These are phyloP conservation scores for Amphipoea lucens DNA, from an alignment of 2,888 invertebrate species.

Conservation along the genomic window DNA sequence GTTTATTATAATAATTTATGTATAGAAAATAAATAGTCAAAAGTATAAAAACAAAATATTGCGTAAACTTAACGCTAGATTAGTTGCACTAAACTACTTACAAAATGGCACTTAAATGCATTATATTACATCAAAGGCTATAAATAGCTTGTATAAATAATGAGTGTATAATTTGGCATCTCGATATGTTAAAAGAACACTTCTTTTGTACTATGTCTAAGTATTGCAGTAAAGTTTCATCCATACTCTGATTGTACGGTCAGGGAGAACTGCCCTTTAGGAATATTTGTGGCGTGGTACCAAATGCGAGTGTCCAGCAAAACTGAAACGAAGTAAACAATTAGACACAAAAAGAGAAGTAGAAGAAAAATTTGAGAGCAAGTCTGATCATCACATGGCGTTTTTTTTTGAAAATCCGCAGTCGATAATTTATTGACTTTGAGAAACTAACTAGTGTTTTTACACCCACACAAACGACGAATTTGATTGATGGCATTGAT, in stretches of 20 bases:
- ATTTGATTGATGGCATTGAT: background rate
- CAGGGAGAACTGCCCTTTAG: conserved; percentile 95
- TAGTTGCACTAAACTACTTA: conserved; percentile 85
- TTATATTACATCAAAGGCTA: conserved; percentile 70
- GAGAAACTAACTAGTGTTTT: background rate
- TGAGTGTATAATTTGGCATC: conserved; percentile 84
- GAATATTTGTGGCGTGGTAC: conserved; percentile 96
- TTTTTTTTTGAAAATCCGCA: background rate
- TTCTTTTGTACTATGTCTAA: conserved; percentile 77
- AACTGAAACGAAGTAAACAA: conserved; percentile 88
- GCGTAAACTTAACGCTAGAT: conserved; percentile 74
- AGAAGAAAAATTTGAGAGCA: background rate
- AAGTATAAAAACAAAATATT: conserved; percentile 74
- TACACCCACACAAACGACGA: background rate
- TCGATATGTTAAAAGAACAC: conserved; percentile 82
- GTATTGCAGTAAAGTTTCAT: conserved; percentile 76
- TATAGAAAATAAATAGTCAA: conserved; percentile 71
- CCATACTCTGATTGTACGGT: conserved; percentile 98
- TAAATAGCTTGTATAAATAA: conserved; percentile 71
- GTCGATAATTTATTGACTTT: background rate
- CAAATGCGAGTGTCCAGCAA: conserved; percentile 97
- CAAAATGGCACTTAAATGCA: conserved; percentile 83
- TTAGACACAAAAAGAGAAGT: background rate
- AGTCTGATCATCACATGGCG: background rate
- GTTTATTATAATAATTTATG: conserved; percentile 38